These are phyloP conservation scores for Pluvialis apricaria DNA, from an alignment of 2,113 vertebrate species.

Conservation along the genomic window DNA sequence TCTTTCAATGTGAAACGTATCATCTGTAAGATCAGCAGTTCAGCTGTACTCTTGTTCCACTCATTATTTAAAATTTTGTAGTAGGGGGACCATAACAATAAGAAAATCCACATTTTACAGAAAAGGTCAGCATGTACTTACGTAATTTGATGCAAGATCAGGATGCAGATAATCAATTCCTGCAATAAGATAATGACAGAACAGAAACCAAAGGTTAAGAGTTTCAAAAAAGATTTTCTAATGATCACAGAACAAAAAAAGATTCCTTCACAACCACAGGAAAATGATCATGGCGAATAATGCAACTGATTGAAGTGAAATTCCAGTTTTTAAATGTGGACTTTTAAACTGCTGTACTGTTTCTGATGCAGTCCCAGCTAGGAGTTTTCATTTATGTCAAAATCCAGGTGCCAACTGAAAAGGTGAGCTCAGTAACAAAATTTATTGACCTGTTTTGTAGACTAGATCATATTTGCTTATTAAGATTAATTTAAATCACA, in stretches of 20 bases:
- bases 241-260: background rate
- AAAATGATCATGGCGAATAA: background rate
- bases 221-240: background rate
- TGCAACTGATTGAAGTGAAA: background rate
- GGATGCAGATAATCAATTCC: slow-evolving; percentile 97
- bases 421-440: background rate
- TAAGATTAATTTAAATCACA: background rate
- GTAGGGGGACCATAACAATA: background rate
- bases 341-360: background rate
- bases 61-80: background rate
- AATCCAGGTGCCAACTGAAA: background rate
- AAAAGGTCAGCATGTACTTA: slow-evolving; percentile 77
- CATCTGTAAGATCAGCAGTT: background rate
- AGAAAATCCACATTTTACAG: background rate
- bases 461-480: background rate
- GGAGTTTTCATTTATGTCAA: background rate
- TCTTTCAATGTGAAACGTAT: background rate
- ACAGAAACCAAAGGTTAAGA: slow-evolving; percentile 53
- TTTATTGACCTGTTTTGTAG: background rate
- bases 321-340: background rate
- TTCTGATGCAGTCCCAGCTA: background rate
- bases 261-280: background rate
- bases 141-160: slow-evolving; percentile 92
- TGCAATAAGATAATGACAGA: slow-evolving; percentile 72
- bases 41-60: background rate